Conservation (phyloP, 2,888 invertebrate species). For the Rhogogaster chlorosoma region DNA sequence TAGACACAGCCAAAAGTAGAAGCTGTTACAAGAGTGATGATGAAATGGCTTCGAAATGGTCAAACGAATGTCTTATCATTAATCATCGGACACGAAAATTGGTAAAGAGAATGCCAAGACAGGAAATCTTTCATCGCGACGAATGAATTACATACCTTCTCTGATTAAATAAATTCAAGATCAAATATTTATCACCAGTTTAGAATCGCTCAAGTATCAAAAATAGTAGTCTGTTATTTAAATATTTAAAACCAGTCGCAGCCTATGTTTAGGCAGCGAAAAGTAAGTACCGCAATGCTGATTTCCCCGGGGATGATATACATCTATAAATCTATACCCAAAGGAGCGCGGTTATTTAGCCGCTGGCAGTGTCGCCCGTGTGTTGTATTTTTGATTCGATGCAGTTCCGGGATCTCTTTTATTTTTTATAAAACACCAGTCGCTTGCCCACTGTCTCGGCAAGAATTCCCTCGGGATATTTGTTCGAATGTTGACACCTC, state of each 20-base stretch:
- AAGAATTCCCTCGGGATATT: constrained; percentile 24
- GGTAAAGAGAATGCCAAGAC: background rate
- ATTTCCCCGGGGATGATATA: constrained; percentile 68
- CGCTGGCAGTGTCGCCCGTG: constrained; percentile 45
- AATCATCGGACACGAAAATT: background rate
- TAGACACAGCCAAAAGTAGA: background rate
- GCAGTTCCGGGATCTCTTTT: constrained; percentile 4
- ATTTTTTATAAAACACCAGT: constrained; percentile 11
- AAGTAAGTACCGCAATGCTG: constrained; percentile 64
- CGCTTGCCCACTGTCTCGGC: background rate
- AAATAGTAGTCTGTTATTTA: background rate
- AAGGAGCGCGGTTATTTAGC: constrained; percentile 49
- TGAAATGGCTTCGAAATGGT: background rate
- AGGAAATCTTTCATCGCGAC: background rate
- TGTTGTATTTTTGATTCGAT: constrained; percentile 53
- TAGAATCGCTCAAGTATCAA: background rate
- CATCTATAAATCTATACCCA: constrained; percentile 68
- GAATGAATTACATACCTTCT: background rate
- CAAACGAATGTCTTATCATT: constrained; percentile 5
- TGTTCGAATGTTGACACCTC: constrained; percentile 38
- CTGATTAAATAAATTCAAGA: background rate
- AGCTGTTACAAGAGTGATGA: constrained; percentile 1
- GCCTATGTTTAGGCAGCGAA: background rate
- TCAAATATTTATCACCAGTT: background rate
- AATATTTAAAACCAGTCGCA: constrained; percentile 35